Conservation (phyloP, 2,113 vertebrate genomes). For the Embiotoca jacksoni region DNA sequence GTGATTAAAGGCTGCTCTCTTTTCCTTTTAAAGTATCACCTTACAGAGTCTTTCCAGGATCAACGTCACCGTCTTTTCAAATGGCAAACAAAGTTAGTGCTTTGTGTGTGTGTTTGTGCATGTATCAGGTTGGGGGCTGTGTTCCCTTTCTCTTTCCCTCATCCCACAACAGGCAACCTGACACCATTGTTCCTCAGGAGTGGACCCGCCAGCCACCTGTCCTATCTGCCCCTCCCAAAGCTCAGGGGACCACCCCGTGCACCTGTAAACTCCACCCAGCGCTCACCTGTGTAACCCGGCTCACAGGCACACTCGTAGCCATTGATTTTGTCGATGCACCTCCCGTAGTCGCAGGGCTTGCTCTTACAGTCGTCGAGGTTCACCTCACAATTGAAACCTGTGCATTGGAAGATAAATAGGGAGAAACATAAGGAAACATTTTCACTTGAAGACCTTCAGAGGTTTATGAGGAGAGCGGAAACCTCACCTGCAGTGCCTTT, state of each 20-base stretch:
- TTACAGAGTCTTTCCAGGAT: constrained; percentile 68
- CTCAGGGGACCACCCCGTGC: constrained; percentile 66
- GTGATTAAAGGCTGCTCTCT: constrained; percentile 60
- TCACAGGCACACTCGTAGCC: constrained; percentile 94
- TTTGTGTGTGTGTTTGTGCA: constrained; percentile 70
- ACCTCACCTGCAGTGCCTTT: constrained; percentile 92
- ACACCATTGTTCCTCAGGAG: constrained; percentile 76
- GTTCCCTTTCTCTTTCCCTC: constrained; percentile 58
- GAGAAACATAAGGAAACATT: background rate
- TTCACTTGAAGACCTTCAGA: background rate
- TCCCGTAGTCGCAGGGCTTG: constrained; percentile 92
- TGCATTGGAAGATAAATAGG: background rate
- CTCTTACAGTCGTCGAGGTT: constrained; percentile 95
- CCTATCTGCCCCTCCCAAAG: constrained; percentile 66
- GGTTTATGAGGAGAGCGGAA: background rate
- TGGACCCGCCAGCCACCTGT: constrained; percentile 81
- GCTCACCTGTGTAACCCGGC: constrained; percentile 88
- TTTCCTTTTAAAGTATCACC: constrained; percentile 71
- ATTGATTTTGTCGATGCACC: constrained; percentile 94
- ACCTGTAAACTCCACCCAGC: constrained; percentile 72
- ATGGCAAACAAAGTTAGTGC: constrained; percentile 70
- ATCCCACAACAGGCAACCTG: constrained; percentile 70
- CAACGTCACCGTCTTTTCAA: constrained; percentile 74
- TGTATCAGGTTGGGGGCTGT: constrained; percentile 71
- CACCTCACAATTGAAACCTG: constrained; percentile 93